A percentile compares a stretch with the other conserved stretches of the same genome.
These are phyloP conservation scores for Sceloporus undulatus DNA, from an alignment of 2,113 vertebrate genomes.

Conservation along the genomic window DNA sequence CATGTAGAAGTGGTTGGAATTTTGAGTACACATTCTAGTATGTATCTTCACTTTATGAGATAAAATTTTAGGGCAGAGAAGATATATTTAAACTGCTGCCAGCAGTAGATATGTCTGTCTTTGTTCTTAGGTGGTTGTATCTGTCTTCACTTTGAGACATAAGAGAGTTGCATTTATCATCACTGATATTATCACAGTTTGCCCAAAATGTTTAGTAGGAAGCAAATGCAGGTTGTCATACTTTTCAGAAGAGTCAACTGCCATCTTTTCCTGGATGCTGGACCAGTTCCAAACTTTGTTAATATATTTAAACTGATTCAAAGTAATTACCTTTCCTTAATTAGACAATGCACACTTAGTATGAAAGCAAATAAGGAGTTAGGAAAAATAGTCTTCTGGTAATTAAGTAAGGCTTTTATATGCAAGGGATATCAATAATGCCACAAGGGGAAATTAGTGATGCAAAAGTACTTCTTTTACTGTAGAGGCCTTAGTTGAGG, in stretches of 20 bases:
- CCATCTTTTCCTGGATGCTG: neutral
- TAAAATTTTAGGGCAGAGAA: neutral
- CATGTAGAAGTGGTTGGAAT: neutral
- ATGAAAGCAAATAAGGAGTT: slow-evolving; percentile 21
- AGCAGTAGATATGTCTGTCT: neutral
- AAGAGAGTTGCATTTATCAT: neutral
- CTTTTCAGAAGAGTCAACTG: slow-evolving; percentile 13
- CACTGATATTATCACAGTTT: neutral
- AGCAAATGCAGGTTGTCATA: neutral
- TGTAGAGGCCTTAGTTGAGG: neutral
- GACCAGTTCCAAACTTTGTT: neutral
- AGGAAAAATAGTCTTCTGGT: slow-evolving; percentile 4
- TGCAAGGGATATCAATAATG: neutral
- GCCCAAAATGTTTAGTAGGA: neutral
- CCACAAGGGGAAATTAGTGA: neutral
- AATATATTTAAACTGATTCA: slow-evolving; percentile 13
- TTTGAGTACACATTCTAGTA: neutral
- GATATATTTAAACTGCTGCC: neutral
- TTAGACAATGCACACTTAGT: neutral
- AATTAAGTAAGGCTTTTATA: slow-evolving; percentile 3
- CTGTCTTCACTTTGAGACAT: neutral
- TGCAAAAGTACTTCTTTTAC: neutral
- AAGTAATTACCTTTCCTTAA: slow-evolving; percentile 16
- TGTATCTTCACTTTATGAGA: neutral
- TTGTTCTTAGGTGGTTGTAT: neutral